A percentile compares a stretch with the other conserved stretches of the same genome.
Evolutionary conservation across 64 coral and sea anemone genomes (phyloP).

Genomic region (Acropora yongei): DNA sequence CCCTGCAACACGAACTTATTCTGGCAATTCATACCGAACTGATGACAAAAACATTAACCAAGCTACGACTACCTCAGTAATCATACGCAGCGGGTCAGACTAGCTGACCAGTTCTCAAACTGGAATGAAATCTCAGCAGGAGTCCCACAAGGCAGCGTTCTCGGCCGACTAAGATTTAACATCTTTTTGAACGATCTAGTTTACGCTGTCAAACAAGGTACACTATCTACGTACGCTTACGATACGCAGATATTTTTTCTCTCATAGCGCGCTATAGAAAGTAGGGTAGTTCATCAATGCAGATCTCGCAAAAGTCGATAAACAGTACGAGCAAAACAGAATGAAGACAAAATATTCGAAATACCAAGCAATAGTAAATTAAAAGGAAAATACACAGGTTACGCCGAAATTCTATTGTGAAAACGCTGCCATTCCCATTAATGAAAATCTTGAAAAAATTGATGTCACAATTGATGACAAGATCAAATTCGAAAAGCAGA

Average conservation of each 20-base stretch:
- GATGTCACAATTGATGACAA: no score
- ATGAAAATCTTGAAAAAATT: no score
- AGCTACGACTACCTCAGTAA: constrained; percentile 29
- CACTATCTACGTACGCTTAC: constrained; percentile 17
- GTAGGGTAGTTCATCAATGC: no score
- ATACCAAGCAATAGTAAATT: no score
- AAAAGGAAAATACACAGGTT: no score
- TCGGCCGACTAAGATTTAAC: constrained; percentile 17
- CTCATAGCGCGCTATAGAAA: no score
- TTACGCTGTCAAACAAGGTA: constrained; percentile 2
- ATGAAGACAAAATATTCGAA: no score
- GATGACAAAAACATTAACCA: constrained; percentile 29
- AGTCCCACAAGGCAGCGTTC: constrained; percentile 19
- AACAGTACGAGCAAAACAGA: no score
- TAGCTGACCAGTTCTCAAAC: constrained; percentile 20
- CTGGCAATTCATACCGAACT: constrained; percentile 34
- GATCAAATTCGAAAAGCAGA: no score
- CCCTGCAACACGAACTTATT: constrained; percentile 16
- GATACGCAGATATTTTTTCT: constrained; percentile 40
- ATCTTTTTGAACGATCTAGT: constrained; percentile 58
- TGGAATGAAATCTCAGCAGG: constrained; percentile 50
- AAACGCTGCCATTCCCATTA: no score
- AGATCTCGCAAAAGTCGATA: no score
- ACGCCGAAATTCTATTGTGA: no score
- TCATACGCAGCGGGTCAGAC: constrained; percentile 49